Conservation (phyloP, 2,113 vertebrate genomes). For the Nothocercus nigrocapillus region DNA sequence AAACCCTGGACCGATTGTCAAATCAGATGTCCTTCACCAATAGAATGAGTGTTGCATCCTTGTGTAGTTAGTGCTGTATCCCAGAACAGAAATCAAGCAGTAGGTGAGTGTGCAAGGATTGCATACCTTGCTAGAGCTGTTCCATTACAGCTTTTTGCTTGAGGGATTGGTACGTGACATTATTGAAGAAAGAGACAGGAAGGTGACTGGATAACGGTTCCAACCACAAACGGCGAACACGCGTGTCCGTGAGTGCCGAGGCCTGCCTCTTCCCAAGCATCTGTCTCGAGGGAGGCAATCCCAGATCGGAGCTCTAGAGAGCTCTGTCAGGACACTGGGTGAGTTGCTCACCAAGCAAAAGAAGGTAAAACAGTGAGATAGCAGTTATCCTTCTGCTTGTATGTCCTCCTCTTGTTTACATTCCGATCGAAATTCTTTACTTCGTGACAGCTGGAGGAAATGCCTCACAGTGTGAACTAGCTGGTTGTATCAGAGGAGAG, state of each 20-base stretch:
- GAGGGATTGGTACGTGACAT: not conserved
- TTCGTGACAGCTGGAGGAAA: not conserved
- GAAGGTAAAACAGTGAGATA: not conserved
- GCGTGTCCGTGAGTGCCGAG: not conserved
- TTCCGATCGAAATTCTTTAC: not conserved
- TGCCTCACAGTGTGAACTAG: not conserved
- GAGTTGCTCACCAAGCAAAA: not conserved
- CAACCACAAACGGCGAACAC: not conserved
- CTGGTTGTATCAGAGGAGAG: not conserved
- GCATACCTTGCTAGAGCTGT: rapidly evolving
- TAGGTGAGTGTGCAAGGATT: not conserved
- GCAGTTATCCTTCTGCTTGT: not conserved
- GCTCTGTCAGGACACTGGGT: no score
- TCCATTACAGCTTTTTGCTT: not conserved
- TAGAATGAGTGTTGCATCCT: not conserved
- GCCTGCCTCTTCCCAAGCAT: not conserved
- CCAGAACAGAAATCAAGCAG: not conserved
- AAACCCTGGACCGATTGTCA: not conserved
- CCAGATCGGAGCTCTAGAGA: not conserved
- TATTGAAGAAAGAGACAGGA: not conserved
- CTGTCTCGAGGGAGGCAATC: not conserved
- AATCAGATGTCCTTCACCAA: not conserved
- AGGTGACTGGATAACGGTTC: not conserved
- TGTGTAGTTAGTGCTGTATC: not conserved
- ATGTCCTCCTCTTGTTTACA: not conserved